Evolutionary conservation across 2,888 invertebrate genomes (phyloP), one percentile per base, ranked within the genome.

Genomic region (Drosophila neonasuta): DNA sequence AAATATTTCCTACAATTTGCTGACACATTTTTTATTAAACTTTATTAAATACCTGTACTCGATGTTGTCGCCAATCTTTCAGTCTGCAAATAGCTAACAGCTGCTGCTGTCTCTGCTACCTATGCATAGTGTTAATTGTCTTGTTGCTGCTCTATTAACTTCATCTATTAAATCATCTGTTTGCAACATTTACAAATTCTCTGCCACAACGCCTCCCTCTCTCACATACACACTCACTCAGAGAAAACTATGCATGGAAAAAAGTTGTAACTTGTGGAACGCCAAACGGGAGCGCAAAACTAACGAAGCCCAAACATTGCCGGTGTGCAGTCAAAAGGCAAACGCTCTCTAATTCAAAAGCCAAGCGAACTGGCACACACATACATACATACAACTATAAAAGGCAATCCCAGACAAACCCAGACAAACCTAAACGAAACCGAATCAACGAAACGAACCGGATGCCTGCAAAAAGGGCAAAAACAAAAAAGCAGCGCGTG

Each of bases 261-360:
- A 56, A 49, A 46, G 24, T 42, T 15, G 20, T 36, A 55, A 57
- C 62, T 49, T 54, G 51, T 51, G 36, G 58, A 49, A 20, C 59
- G 46, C 60, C 60, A 55, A 77, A 60, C 57, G 79, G 50, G 49
- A 64, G 63, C 51, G 62, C 58, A 57, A 60, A 86, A 76, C 80
- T 79, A 86, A 86, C 86, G 84, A 86, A 76, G 76, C 84, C 81
- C 79, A 76, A 80, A 84, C 86, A 80, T 75, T 67, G 85, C 79
- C 79, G 67, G 54, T 86, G 86, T 73, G 73, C 80, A 86, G 86
- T 86, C 84, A 81, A 84, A 86, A 78, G 86, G 84, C 84, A 68
- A 83, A 75, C 71, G 69, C 59, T 73, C 78, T 73, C 78, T 75
- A 80, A 83, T 83, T 80, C 80, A 72, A 80, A 83, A 77, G 84